Percentiles rank a stretch among this genome's conserved stretches.
These are phyloP conservation scores for Clarias fuscus DNA, from an alignment of 2,797 vertebrate genomes.

Conservation along the genomic window DNA sequence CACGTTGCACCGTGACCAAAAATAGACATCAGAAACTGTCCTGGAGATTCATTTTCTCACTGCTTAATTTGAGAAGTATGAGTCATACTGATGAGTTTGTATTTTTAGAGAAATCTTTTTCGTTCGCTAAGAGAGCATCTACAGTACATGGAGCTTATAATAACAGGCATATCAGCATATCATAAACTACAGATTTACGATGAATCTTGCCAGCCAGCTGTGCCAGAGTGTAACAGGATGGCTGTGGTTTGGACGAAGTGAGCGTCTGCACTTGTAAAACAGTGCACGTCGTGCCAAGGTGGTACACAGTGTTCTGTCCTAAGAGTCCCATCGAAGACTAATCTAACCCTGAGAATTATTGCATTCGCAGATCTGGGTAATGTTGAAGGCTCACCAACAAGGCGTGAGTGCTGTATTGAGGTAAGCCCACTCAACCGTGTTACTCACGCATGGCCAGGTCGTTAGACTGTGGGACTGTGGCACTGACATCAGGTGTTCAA, in stretches of 20 bases:
- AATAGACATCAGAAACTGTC: slow-evolving; percentile 4
- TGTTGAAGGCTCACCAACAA: background rate
- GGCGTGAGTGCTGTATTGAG: background rate
- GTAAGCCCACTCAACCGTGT: background rate
- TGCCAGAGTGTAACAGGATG: background rate
- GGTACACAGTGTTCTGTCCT: background rate
- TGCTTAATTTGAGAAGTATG: slow-evolving; percentile 2
- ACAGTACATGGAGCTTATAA: no score
- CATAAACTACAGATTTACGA: background rate
- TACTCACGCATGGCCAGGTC: background rate
- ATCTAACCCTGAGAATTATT: background rate
- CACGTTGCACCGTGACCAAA: background rate
- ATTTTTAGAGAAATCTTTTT: slow-evolving; percentile 17
- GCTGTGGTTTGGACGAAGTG: background rate
- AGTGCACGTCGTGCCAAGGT: background rate
- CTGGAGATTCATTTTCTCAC: slow-evolving; percentile 19
- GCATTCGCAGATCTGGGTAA: background rate
- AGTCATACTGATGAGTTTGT: slow-evolving; percentile 8
- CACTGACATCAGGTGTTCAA: background rate
- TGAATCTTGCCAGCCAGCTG: background rate
- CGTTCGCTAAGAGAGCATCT: background rate
- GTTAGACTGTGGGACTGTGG: background rate
- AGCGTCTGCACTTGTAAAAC: background rate
- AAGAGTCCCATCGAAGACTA: background rate
- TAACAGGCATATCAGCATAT: background rate